These are phyloP conservation scores for Popillia japonica DNA, from an alignment of 1,140 invertebrate genomes.

Conservation along the genomic window DNA sequence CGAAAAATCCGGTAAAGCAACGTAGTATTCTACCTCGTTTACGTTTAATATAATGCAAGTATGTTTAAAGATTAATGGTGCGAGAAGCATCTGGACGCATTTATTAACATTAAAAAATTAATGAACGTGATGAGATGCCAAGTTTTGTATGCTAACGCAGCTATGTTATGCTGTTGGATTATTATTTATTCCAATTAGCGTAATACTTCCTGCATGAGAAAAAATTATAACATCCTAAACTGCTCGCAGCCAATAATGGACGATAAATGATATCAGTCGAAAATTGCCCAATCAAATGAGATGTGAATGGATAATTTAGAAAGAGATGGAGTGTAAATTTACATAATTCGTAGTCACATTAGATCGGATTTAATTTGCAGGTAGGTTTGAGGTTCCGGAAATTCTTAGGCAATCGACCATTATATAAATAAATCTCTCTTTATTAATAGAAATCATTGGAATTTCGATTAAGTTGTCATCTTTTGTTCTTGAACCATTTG, in stretches of 20 bases:
- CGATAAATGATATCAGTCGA: conserved; percentile 5
- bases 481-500: too few relatives aligned
- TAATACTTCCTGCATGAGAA: conserved; percentile 12
- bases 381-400: too few relatives aligned
- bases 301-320: background rate
- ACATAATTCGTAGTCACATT: background rate
- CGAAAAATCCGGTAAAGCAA: background rate
- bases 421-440: too few relatives aligned
- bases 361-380: too few relatives aligned
- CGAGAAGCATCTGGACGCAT: background rate
- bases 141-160: background rate
- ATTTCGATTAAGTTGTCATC: too few relatives aligned
- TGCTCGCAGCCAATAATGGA: background rate
- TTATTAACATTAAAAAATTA: conserved; percentile 32
- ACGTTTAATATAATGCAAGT: background rate
- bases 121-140: conserved; percentile 20
- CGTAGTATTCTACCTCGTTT: background rate
- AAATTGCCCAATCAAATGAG: conserved; percentile 12
- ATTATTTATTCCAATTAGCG: conserved; percentile 25
- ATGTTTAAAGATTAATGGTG: conserved; percentile 24
- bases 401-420: too few relatives aligned
- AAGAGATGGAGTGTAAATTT: background rate
- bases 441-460: too few relatives aligned
- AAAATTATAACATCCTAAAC: conserved; percentile 33
- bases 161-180: background rate